Conservation (phyloP, 2,113 vertebrate species). For the Hippotragus niger region DNA sequence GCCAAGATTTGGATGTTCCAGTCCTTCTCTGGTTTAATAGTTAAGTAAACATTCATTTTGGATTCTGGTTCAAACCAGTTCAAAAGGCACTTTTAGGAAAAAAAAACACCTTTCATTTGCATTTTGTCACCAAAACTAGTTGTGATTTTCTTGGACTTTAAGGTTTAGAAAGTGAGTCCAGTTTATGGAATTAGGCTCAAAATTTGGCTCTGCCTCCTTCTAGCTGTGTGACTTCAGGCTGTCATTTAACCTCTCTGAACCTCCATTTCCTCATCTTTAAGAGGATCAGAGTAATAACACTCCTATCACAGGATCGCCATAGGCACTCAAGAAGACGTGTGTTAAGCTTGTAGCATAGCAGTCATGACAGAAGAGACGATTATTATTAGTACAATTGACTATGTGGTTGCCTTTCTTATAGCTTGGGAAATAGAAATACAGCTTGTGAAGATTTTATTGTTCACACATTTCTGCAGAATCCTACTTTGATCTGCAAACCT, state of each 20-base stretch:
- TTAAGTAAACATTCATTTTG: background rate
- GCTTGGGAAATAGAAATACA: background rate
- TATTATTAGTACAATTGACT: background rate
- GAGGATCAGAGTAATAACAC: background rate
- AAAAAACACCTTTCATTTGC: background rate
- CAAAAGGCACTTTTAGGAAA: constrained; percentile 4
- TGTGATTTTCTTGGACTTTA: background rate
- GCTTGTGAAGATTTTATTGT: background rate
- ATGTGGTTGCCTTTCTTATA: background rate
- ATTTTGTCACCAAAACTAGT: background rate
- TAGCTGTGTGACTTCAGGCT: background rate
- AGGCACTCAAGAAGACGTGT: accelerated
- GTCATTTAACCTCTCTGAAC: background rate
- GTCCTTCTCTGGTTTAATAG: background rate
- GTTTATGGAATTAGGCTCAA: background rate
- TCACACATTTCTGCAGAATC: background rate
- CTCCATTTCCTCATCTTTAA: background rate
- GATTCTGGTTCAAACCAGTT: background rate
- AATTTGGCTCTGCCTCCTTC: background rate
- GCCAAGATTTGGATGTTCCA: background rate
- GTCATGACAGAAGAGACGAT: background rate
- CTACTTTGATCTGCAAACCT: background rate
- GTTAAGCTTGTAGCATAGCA: background rate
- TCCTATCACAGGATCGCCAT: accelerated
- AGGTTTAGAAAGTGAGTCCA: background rate